Percentiles rank a stretch among this genome's conserved stretches.
These are phyloP conservation scores for Jaculus jaculus DNA, from an alignment of 2,113 vertebrate species.

Conservation along the genomic window DNA sequence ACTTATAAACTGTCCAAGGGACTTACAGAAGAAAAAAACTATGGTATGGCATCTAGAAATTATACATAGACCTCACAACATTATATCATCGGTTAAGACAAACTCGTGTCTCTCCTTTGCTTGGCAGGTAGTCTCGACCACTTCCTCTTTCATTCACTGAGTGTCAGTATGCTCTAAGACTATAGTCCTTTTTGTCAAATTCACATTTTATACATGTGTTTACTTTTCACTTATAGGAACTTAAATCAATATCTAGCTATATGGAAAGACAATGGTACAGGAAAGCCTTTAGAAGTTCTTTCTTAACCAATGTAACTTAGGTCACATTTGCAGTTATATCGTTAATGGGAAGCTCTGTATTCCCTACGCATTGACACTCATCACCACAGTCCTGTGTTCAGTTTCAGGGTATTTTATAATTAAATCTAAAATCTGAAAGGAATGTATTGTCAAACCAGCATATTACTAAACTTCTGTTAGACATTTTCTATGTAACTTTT, in stretches of 20 bases:
- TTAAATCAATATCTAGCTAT: neutral
- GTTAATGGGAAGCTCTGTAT: conserved; percentile 5
- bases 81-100: neutral
- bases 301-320: conserved; percentile 15
- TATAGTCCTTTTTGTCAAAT: neutral
- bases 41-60: conserved; percentile 86
- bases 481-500: too few species aligned
- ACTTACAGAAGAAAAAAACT: conserved; percentile 93
- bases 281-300: neutral
- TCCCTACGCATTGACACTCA: neutral
- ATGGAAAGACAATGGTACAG: neutral
- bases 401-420: neutral
- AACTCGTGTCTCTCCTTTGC: neutral
- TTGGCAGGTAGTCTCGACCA: neutral
- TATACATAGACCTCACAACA: neutral
- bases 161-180: neutral
- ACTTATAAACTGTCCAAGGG: conserved; percentile 93
- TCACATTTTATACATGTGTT: neutral
- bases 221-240: neutral
- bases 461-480: neutral
- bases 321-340: conserved; percentile 35
- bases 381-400: neutral
- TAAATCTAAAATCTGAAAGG: conserved; percentile 17
- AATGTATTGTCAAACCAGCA: neutral
- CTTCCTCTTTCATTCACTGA: neutral